Base-by-base conservation (phyloP, 2,888 invertebrate genomes). In the Ischnus inquisitorius region DNA sequence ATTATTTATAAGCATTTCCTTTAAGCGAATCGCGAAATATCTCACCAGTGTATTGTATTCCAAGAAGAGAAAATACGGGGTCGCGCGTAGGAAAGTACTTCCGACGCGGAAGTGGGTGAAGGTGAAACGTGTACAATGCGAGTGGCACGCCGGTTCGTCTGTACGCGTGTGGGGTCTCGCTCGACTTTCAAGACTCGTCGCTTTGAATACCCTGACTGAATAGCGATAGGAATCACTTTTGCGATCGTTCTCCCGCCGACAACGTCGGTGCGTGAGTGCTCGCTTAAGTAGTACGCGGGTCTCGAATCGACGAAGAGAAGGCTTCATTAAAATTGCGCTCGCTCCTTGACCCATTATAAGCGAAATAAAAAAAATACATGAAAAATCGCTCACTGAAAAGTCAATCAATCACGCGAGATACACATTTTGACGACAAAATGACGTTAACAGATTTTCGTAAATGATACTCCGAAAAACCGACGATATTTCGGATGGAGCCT, bases 161-260 rank as follows among this genome's bases (percentile, higher is more conserved):
- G 34, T 16, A 34, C 19, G 67, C 67, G 60, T 68, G 67, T 68
- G 67, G 34, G 28, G 60, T 72, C 76, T 76, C 60, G 48, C 60
- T 79, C 74, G 68, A 84, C 80, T 84, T 84, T 84, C 83, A 68
- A 84, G 80, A 74, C 43, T 74, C 28, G 72, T 74, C 62, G 77
- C 80, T 64, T 80, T 78, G 83, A 84, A 84, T 84, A 77, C 62
- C 3, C 69, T n/a, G 89, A 90, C 89, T 86, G 71, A 68, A 46
- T 85, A n/a, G 65, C 43, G 81, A 57, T 78, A 82, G 86, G 86
- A 90, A 90, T 87, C 86, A 87, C 88, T 90, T 89, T 89, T 89
- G 87, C 86, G 68, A 80, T 88, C 87, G 87, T 87, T 85, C 79
- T 77, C 51, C 69, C 60, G 77, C 67, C 60, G n/a, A 48, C 43